Percentiles rank a stretch among this genome's conserved stretches.
These are phyloP conservation scores for Ciconia boyciana DNA, from an alignment of 2,113 vertebrate species.

Conservation along the genomic window DNA sequence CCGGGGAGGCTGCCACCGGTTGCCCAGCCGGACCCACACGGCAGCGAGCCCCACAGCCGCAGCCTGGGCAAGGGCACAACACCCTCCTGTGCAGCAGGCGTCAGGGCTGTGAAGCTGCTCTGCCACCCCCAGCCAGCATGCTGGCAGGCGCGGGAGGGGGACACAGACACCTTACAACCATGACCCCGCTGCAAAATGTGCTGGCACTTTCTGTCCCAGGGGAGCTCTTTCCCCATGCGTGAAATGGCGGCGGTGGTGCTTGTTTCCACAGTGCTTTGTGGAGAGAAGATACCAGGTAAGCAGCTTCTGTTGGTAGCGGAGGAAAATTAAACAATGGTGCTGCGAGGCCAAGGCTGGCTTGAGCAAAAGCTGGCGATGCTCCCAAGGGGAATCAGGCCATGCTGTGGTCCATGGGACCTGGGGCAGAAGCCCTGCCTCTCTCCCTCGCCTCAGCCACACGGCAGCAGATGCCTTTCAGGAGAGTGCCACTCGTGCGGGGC, in stretches of 20 bases:
- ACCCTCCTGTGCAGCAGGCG: neutral
- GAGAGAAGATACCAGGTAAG: neutral
- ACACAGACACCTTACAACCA: neutral
- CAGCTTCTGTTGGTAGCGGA: neutral
- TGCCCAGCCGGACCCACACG: rapidly evolving
- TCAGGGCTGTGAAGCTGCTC: neutral
- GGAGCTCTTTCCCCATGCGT: neutral
- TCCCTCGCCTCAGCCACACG: neutral
- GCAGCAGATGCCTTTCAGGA: neutral
- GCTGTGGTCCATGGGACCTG: neutral
- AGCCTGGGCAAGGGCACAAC: neutral
- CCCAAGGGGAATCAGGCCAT: too few relatives aligned
- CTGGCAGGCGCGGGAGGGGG: neutral
- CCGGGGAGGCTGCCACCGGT: neutral
- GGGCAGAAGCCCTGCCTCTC: neutral
- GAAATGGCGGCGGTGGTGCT: neutral
- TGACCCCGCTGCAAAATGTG: neutral
- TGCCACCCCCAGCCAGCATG: neutral
- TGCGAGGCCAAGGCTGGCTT: neutral
- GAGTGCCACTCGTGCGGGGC: neutral
- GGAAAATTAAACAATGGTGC: neutral
- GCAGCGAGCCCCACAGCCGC: neutral
- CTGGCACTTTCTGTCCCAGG: neutral
- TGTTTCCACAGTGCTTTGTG: neutral
- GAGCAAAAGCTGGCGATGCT: neutral